phyloP scores from a whole-genome alignment of 2,113 vertebrate genomes.

The Lycocorax pyrrhopterus region DNA sequence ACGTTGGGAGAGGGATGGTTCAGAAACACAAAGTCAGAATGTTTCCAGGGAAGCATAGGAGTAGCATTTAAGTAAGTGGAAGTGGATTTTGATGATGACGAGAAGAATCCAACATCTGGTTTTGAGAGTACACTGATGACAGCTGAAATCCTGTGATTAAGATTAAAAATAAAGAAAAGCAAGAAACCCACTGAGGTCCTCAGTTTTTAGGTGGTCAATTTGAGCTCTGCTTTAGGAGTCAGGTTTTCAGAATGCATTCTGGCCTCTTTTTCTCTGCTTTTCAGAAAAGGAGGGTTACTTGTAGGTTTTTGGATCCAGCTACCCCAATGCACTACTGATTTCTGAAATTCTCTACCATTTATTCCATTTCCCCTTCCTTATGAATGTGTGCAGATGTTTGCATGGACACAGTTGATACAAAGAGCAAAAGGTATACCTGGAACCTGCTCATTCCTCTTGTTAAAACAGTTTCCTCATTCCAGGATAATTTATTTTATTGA shows the following conservation, averaged over 20 bases:
- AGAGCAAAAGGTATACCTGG: background rate
- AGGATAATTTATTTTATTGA: background rate
- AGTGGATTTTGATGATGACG: background rate
- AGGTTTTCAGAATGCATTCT: background rate
- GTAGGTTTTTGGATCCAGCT: background rate
- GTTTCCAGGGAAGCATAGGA: background rate
- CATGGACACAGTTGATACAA: background rate
- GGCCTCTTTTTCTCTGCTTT: background rate
- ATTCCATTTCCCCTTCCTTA: background rate
- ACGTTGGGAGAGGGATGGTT: constrained; percentile 22
- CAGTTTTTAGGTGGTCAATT: background rate
- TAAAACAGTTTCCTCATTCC: background rate
- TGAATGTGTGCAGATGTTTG: background rate
- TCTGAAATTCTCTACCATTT: background rate
- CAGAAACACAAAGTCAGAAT: constrained; percentile 37
- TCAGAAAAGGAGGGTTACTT: background rate
- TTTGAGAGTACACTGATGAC: background rate
- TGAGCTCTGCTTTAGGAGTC: background rate
- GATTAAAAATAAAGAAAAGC: background rate
- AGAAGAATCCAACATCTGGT: background rate
- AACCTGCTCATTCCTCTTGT: background rate
- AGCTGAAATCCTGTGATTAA: background rate
- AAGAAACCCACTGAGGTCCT: background rate
- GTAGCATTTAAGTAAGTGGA: background rate
- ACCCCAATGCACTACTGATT: background rate